A percentile compares a stretch with the other conserved stretches of the same genome.
These are phyloP conservation scores for Perdita meconis DNA, from an alignment of 2,888 invertebrate species.

Conservation along the genomic window DNA sequence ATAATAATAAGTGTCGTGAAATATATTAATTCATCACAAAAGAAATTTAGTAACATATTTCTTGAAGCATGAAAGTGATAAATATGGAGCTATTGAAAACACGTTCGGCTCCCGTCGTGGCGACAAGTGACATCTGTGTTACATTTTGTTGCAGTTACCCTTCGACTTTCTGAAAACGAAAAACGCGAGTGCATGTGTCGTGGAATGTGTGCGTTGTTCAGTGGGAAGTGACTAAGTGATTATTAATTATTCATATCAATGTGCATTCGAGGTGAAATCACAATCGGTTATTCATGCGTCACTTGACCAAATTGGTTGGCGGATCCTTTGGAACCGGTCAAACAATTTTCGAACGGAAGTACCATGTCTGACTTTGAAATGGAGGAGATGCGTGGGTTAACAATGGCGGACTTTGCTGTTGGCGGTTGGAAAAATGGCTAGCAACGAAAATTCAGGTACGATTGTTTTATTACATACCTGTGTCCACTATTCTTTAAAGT, in stretches of 20 bases:
- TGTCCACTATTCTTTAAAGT: no score
- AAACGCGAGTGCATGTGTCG: not conserved
- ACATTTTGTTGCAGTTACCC: not conserved
- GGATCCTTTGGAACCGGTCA: not conserved
- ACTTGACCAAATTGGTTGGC: slow-evolving; percentile 57
- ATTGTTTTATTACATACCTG: not conserved
- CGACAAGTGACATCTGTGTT: not conserved
- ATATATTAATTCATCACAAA: no score
- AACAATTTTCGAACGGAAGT: slow-evolving; percentile 55
- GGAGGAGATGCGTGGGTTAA: slow-evolving; percentile 40
- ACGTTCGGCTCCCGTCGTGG: not conserved
- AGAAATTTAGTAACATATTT: no score
- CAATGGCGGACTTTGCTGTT: slow-evolving; percentile 6
- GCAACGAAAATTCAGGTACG: not conserved
- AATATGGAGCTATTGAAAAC: no score
- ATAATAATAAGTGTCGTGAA: no score
- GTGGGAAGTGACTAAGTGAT: slow-evolving; percentile 4
- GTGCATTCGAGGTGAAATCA: slow-evolving; percentile 59
- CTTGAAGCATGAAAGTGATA: no score
- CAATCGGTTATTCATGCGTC: slow-evolving; percentile 65
- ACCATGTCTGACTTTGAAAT: slow-evolving; percentile 46
- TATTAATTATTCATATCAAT: slow-evolving; percentile 64
- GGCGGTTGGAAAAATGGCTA: no score
- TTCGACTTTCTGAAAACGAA: not conserved
- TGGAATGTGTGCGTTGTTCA: not conserved